A percentile compares a stretch with the other conserved stretches of the same genome.
These are phyloP conservation scores for Vandiemenella viatica DNA, from an alignment of 2,888 invertebrate genomes.

Conservation along the genomic window DNA sequence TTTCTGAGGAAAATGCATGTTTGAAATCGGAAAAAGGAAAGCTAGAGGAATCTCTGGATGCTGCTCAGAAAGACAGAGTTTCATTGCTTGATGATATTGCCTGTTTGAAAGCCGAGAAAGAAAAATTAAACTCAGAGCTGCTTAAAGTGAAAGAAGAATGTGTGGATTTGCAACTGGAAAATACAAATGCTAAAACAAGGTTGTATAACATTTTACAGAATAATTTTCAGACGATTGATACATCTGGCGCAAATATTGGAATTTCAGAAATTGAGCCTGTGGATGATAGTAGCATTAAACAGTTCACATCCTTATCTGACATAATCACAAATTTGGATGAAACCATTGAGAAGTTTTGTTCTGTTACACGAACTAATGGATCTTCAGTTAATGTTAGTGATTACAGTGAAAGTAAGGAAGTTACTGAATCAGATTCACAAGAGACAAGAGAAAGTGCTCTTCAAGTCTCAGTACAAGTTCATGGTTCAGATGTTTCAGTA, in stretches of 20 bases:
- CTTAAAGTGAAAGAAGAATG: neutral
- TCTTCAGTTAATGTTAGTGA: neutral
- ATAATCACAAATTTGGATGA: neutral
- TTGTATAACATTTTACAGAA: neutral
- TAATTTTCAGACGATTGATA: neutral
- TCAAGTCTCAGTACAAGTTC: neutral
- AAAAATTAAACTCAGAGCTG: neutral
- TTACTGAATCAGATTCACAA: neutral
- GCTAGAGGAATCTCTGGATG: conserved; percentile 6
- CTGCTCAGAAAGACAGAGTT: neutral
- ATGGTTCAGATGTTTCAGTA: neutral
- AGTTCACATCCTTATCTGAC: neutral
- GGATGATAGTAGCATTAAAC: neutral
- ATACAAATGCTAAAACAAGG: neutral
- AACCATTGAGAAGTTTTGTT: neutral
- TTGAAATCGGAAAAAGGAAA: conserved; percentile 11
- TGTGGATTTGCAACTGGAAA: neutral
- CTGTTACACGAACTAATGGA: neutral
- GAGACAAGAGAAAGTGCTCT: neutral
- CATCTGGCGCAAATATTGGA: neutral
- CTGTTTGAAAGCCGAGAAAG: neutral
- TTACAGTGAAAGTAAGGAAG: neutral
- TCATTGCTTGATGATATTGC: neutral
- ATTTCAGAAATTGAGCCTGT: neutral
- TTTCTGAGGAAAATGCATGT: conserved; percentile 3